phyloP scores from a whole-genome alignment of 2,797 vertebrate genomes.

The Pterois miles region DNA sequence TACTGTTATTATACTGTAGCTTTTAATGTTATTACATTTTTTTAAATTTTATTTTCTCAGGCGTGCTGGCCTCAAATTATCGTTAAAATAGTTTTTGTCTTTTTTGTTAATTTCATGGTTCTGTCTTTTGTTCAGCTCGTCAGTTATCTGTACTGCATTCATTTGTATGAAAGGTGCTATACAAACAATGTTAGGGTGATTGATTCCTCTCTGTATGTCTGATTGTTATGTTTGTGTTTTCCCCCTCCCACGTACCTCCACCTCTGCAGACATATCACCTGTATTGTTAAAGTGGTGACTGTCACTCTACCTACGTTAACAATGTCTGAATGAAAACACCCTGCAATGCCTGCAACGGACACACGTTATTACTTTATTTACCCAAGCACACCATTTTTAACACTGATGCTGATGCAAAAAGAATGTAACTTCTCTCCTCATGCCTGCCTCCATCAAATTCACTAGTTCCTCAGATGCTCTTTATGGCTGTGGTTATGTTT shows the following conservation, averaged over 20 bases:
- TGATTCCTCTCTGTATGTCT: not conserved
- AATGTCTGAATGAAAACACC: slow-evolving; percentile 1
- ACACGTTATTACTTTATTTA: not conserved
- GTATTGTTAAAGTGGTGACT: slow-evolving; percentile 8
- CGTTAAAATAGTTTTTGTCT: too few relatives aligned
- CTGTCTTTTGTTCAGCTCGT: too few relatives aligned
- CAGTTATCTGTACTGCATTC: too few relatives aligned
- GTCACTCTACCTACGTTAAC: not conserved
- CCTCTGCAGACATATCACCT: slow-evolving; percentile 7
- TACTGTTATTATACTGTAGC: too few relatives aligned
- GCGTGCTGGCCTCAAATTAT: too few relatives aligned
- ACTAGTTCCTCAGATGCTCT: too few relatives aligned
- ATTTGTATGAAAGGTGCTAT: too few relatives aligned
- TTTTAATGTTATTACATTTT: too few relatives aligned
- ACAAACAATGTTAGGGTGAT: too few relatives aligned
- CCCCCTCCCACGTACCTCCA: not conserved
- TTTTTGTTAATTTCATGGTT: too few relatives aligned
- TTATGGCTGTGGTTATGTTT: not conserved
- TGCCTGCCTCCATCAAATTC: too few relatives aligned
- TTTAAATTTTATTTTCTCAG: too few relatives aligned
- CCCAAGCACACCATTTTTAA: not conserved
- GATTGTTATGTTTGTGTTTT: not conserved
- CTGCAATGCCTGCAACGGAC: not conserved
- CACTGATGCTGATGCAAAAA: not conserved
- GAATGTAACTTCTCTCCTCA: not conserved